phyloP scores from a whole-genome alignment of 1,140 invertebrate species.

The Venustaconcha ellipsiformis region DNA sequence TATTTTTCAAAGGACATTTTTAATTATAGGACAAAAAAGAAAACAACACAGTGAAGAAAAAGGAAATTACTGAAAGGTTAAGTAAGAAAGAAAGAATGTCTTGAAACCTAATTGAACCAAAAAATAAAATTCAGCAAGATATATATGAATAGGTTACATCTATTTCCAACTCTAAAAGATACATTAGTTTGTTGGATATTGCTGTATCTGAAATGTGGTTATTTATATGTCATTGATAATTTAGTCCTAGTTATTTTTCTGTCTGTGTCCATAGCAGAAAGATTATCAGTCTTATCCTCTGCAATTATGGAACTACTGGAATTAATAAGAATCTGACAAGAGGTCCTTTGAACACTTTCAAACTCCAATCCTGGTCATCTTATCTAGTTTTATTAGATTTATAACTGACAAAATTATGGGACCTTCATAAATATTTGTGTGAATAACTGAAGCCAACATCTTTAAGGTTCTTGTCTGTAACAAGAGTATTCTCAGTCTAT shows the following conservation, averaged over 20 bases:
- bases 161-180: too few relatives aligned
- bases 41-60: too few relatives aligned
- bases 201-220: too few relatives aligned
- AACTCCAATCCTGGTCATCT: conserved; percentile 3
- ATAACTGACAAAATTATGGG: conserved; percentile 28
- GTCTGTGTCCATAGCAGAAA: conserved; percentile 27
- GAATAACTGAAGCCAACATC: conserved; percentile 28
- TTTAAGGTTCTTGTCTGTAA: conserved; percentile 27
- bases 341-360: conserved; percentile 7
- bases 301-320: conserved; percentile 10
- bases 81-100: too few relatives aligned
- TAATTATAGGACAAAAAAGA: too few relatives aligned
- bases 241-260: conserved; percentile 1
- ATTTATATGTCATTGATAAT: too few relatives aligned
- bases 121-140: too few relatives aligned
- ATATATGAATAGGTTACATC: too few relatives aligned
- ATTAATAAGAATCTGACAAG: conserved; percentile 18
- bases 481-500: conserved; percentile 15
- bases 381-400: conserved; percentile 3
- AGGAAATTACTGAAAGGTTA: too few relatives aligned
- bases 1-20: too few relatives aligned
- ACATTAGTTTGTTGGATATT: too few relatives aligned
- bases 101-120: too few relatives aligned
- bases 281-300: not conserved
- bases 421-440: conserved; percentile 29